These are phyloP conservation scores for Mantis religiosa DNA, from an alignment of 2,888 invertebrate species.

Conservation along the genomic window DNA sequence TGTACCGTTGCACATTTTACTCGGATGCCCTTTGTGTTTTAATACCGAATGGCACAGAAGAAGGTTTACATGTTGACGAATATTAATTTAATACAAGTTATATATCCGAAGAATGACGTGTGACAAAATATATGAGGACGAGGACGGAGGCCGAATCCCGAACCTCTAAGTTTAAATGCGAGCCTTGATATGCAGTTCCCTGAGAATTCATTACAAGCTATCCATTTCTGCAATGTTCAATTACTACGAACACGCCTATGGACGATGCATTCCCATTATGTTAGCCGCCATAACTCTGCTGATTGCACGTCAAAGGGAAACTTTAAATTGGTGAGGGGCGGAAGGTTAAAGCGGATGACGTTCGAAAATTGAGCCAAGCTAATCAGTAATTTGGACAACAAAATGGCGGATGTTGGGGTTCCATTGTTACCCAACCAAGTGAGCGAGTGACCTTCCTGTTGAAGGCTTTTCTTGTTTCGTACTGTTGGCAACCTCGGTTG, in stretches of 20 bases:
- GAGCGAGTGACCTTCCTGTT: not conserved
- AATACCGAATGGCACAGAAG: too few species aligned
- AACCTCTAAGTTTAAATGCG: too few species aligned
- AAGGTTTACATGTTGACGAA: too few species aligned
- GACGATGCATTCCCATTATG: too few species aligned
- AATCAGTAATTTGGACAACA: not conserved
- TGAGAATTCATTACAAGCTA: not conserved
- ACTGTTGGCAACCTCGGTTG: not conserved
- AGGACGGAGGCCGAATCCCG: too few species aligned
- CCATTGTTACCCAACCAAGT: not conserved
- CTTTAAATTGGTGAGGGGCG: not conserved
- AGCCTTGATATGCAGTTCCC: too few species aligned
- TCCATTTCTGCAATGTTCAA: not conserved
- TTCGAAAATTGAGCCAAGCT: not conserved
- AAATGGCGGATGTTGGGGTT: not conserved
- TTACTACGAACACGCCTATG: not conserved
- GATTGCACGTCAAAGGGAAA: not conserved
- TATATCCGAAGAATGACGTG: too few species aligned
- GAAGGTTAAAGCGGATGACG: not conserved
- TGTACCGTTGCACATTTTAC: too few species aligned
- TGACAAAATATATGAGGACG: too few species aligned
- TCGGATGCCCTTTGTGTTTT: too few species aligned
- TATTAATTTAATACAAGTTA: too few species aligned
- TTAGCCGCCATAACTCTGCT: not conserved
- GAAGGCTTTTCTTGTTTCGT: not conserved